Conservation (phyloP, 1,140 invertebrate genomes). For the Caerostris extrusa region DNA sequence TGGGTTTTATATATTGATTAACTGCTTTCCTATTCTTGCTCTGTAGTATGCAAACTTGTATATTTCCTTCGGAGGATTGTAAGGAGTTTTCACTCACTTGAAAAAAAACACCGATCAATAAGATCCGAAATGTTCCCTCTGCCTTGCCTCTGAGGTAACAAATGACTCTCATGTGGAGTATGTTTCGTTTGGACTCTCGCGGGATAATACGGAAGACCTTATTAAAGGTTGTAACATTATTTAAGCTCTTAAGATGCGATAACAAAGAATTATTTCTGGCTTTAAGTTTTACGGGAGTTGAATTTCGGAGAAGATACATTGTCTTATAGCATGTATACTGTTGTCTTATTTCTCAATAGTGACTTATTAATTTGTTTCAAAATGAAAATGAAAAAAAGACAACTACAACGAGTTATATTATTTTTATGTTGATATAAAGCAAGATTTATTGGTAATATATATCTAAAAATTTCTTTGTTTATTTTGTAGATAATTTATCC, state of each 20-base stretch:
- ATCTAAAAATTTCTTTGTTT: too few species aligned
- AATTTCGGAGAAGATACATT: neutral
- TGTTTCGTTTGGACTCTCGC: neutral
- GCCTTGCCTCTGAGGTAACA: neutral
- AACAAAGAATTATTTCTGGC: neutral
- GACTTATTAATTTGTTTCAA: too few species aligned
- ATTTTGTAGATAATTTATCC: too few species aligned
- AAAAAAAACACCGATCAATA: neutral
- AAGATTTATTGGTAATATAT: too few species aligned
- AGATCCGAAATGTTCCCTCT: neutral
- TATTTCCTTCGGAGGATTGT: neutral
- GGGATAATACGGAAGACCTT: neutral
- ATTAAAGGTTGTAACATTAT: neutral
- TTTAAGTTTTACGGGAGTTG: neutral
- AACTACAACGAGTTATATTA: too few species aligned
- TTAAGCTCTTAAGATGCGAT: neutral
- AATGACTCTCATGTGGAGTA: neutral
- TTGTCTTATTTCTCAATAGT: too few species aligned
- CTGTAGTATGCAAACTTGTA: neutral
- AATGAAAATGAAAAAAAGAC: too few species aligned
- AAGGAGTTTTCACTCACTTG: neutral
- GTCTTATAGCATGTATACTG: too few species aligned
- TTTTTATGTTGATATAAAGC: too few species aligned
- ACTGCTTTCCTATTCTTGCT: neutral
- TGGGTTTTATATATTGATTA: neutral